Evolutionary conservation across 1,140 invertebrate genomes (phyloP), one percentile per base, ranked within the genome.

Genomic region (Sogatella furcifera): DNA sequence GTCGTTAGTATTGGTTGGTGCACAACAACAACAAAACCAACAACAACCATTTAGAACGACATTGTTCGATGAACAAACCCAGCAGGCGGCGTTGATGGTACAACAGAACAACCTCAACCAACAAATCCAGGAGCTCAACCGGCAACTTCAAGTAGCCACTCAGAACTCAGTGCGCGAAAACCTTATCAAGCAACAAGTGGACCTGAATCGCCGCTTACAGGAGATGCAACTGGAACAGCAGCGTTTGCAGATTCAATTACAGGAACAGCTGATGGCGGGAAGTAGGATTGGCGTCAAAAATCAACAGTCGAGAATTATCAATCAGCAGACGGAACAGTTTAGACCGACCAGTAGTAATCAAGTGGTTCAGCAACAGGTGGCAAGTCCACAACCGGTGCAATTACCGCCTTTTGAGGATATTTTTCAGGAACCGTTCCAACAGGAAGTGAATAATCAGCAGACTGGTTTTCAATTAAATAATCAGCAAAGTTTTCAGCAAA

Each of bases 61-160:
- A 15, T 62, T 70, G n/a, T 69, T 70, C 43, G 66, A 67, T 10
- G 69, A 69, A 53, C 69, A 70, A 55, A 49, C 15, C 9, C 46
- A 49, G 14, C 46, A 49, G 46, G 15, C 46, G 46, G 46, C 5
- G 15, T 17, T 49, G 21, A 49, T 49, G 46, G 17, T 49, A 5
- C 49, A 56, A 13, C 62, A 63, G 46, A 65, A 57, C 22, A 46
- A 66, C 2, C 34, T 70, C 10, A 66, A 69, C 61, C 49, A 60
- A 19, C 57, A 68, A 41, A 44, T 71, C 17, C 69, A 69, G 57
- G 42, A 59, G 11, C 38, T 71, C 5, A 65, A 69, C 34, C 46
- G 62, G n/a, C 65, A 52, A 22, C 38, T 57, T 8, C 64, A 68
- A 43, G 60, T 63, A 52, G 64, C 59, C 1, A 52, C 55, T n/a